Percentiles rank a stretch among this genome's conserved stretches.
These are phyloP conservation scores for Galagoides demidoff DNA, from an alignment of 2,797 vertebrate genomes.

Conservation along the genomic window DNA sequence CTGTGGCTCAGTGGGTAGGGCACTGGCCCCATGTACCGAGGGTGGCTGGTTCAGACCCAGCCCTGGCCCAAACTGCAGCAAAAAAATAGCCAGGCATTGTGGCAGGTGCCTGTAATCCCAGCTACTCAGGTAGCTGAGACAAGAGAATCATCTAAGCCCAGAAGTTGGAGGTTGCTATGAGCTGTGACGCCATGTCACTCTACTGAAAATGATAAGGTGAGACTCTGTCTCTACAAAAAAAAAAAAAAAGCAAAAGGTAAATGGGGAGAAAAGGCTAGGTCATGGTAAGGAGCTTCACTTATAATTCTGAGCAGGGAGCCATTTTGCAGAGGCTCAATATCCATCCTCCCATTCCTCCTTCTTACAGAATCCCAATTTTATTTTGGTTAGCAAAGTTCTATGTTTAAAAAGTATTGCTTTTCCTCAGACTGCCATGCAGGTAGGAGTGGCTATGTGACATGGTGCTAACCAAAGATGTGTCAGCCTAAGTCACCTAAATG, in stretches of 20 bases:
- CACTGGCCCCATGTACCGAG: no score
- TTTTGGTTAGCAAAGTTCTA: background rate
- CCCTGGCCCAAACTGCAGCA: no score
- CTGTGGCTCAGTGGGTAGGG: no score
- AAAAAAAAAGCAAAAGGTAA: background rate
- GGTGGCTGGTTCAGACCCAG: no score
- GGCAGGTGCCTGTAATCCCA: no score
- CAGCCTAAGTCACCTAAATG: background rate
- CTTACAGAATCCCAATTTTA: background rate
- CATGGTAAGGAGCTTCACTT: background rate
- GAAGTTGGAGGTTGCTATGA: no score
- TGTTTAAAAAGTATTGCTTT: background rate
- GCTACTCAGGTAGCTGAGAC: no score
- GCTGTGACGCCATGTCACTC: no score
- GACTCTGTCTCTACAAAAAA: no score
- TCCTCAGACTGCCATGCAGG: background rate
- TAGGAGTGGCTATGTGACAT: background rate
- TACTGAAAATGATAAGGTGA: no score
- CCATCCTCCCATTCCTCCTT: background rate
- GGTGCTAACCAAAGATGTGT: background rate
- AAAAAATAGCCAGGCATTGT: no score
- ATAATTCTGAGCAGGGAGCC: background rate
- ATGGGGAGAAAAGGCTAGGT: background rate
- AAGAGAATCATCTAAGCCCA: no score
- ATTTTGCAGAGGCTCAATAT: background rate